Evolutionary conservation across 2,888 invertebrate genomes (phyloP), one percentile per base, ranked within the genome.

Genomic region (Nemotelus pantherinus): DNA sequence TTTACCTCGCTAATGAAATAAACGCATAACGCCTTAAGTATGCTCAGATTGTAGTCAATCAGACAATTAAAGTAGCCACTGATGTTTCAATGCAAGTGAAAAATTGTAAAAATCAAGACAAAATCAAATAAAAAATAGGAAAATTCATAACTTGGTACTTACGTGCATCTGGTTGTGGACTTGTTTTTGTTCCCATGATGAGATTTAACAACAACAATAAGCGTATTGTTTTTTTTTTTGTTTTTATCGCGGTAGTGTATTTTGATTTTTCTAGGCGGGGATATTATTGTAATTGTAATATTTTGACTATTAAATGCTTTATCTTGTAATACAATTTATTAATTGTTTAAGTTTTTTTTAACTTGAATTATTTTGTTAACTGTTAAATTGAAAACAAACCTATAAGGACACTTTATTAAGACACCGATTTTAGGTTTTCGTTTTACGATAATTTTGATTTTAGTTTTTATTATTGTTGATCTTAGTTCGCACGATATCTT

Each of bases 141-240:
- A 7, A 63, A 63, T 63, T 41, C 10, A 58, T 43, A 10, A 2
- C 6, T 45, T 7, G 43, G 25, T 70, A 79, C 79, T 78, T 77
- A 80, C 79, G 78, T 76, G 74, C 78, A 64, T 76, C 77, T 45
- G 45, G 47, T 72, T 78, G 80, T 50, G 80, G 80, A 76, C 76
- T 77, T 76, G 80, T 80, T 78, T 78, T 80, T 80, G 77, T 77
- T 80, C 80, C 80, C 80, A 80, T 80, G 78, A 71, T 79, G 77
- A 74, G 74, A 60, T 74, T 71, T 76, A 70, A 55, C 67, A 74
- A 64, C 57, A 53, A 70, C 39, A 68, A 60, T 74, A 74, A 63
- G 63, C 60, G 74, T 74, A 74, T 63, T 63, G 53, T 7, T 53
- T 45, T n/a, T 68, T 68, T 68, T 48, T 63, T 43, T 63, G 5